Evolutionary conservation across 2,888 invertebrate species (phyloP), one percentile per base, ranked within the genome.

Genomic region (Luperina testacea): DNA sequence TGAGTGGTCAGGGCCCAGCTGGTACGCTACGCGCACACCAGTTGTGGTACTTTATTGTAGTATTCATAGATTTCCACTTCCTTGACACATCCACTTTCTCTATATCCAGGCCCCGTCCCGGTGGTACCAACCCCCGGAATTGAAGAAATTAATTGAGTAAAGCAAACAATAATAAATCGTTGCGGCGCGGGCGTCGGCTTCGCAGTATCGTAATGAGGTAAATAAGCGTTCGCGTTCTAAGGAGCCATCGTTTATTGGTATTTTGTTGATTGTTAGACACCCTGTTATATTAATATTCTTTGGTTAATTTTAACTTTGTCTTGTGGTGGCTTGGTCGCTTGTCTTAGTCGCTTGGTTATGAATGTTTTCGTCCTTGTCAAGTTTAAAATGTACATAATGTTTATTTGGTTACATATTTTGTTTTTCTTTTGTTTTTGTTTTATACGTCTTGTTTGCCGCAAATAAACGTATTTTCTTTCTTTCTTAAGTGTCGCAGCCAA

Each of bases 91-190:
- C 81, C 24, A 85, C 42, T 0, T 11, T 20, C 15, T 45, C 8
- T 83, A 81, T 3, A 73, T 59, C 72, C 13, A 9, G 2, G 72
- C 0, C 13, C 38, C 48, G 77, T 80, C 32, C 90, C 74, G 77
- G 61, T 82, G 81, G 84, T 83, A 82, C 89, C 86, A 81, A 71
- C 72, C 82, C 57, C 75, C 73, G 80, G 80, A 85, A 87, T 77
- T 72, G 78, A 73, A 71, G 82, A 81, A 89, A 88, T 86, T 87
- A 88, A 89, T 89, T 89, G 84, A 84, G 81, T 89, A 78, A 71
- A 81, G 85, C 83, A 89, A 88, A 86, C 88, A 84, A 89, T 87
- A 89, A 89, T 89, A 89, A 89, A 89, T 89, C 76, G 80, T 75
- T 76, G 84, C 59, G 81, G 81, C 45, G 45, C 38, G 15, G 80